These are phyloP conservation scores for Odontesthes bonariensis DNA, from an alignment of 2,113 vertebrate genomes.

Conservation along the genomic window DNA sequence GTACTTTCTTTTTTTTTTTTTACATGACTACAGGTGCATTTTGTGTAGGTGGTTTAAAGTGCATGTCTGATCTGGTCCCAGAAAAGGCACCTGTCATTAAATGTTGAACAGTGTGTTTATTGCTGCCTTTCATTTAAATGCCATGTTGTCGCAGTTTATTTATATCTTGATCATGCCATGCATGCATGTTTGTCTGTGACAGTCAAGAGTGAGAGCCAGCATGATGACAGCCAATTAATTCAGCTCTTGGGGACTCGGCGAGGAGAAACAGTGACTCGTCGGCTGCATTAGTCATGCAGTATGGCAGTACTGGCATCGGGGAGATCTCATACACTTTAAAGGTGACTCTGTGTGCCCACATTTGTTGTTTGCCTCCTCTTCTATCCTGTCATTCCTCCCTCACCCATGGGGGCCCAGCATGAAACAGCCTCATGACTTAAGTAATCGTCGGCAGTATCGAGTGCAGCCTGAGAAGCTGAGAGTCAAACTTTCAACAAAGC, in stretches of 20 bases:
- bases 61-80: constrained; percentile 47
- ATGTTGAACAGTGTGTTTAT: constrained; percentile 61
- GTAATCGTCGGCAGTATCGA: constrained; percentile 51
- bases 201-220: constrained; percentile 43
- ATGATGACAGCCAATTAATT: constrained; percentile 85
- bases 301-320: constrained; percentile 71
- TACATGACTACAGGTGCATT: background rate
- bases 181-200: constrained; percentile 30
- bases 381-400: constrained; percentile 67
- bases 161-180: constrained; percentile 70
- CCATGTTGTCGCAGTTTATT: constrained; percentile 70
- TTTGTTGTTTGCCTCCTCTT: constrained; percentile 68
- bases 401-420: constrained; percentile 67
- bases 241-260: constrained; percentile 69
- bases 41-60: background rate
- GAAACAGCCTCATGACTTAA: constrained; percentile 73
- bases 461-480: constrained; percentile 60
- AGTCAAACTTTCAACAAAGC: constrained; percentile 75
- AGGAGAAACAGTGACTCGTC: constrained; percentile 72
- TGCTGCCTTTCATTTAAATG: constrained; percentile 67
- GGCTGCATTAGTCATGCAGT: constrained; percentile 80
- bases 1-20: background rate
- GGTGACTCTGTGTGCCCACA: constrained; percentile 68
- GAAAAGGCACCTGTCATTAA: constrained; percentile 45
- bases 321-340: constrained; percentile 76